These are phyloP conservation scores for Osedax frankpressi DNA, from an alignment of 2,888 invertebrate species.

Conservation along the genomic window DNA sequence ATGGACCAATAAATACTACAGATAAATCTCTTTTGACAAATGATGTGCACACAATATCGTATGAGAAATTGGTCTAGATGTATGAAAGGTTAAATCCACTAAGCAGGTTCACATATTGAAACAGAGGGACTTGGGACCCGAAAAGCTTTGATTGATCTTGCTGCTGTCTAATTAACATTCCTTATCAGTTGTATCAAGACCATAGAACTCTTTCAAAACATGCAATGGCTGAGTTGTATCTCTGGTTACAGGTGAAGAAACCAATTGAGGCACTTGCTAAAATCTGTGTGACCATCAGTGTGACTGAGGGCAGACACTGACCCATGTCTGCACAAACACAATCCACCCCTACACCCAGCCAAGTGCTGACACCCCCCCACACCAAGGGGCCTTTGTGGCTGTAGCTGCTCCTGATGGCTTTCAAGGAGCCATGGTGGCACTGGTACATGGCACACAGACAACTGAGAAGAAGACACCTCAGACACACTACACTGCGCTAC, in stretches of 20 bases:
- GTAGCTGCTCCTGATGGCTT: slow-evolving; percentile 3
- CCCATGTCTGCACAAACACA: slow-evolving; percentile 3
- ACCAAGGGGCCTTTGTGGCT: neutral
- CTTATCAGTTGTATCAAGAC: neutral
- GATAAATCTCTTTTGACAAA: slow-evolving; percentile 4
- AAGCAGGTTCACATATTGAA: neutral
- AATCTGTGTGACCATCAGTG: neutral
- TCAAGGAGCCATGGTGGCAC: neutral
- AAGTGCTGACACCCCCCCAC: too few relatives aligned
- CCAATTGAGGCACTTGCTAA: neutral
- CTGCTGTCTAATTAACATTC: slow-evolving; percentile 1
- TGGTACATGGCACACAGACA: neutral
- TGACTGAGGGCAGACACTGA: neutral
- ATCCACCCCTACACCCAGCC: neutral
- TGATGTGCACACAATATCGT: slow-evolving; percentile 3
- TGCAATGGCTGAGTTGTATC: neutral
- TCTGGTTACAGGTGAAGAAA: neutral
- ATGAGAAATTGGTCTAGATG: neutral
- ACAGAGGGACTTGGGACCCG: neutral
- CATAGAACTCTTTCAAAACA: slow-evolving; percentile 4
- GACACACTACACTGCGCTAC: neutral
- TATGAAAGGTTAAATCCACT: neutral
- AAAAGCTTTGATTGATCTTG: neutral
- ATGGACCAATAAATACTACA: neutral
- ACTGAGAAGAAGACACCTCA: neutral